Evolutionary conservation across 2,797 vertebrate genomes (phyloP).

Genomic region (Paedocypris micromegethes): DNA sequence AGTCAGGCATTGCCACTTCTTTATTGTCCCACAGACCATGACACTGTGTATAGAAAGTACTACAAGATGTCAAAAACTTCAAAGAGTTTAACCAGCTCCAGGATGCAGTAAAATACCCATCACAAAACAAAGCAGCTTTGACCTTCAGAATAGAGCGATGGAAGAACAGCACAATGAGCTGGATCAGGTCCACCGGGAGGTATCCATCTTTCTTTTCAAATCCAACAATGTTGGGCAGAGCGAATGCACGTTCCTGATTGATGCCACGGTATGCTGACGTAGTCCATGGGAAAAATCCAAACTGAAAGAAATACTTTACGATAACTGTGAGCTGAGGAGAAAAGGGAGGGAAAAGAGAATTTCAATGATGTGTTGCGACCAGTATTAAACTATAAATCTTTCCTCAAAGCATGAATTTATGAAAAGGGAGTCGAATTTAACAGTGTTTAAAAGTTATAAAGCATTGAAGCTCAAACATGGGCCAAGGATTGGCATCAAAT

Average conservation of each 20-base stretch:
- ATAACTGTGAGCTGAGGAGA: constrained; percentile 67
- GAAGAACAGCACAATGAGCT: constrained; percentile 71
- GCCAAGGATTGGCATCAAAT: too few species aligned
- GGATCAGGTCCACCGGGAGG: constrained; percentile 67
- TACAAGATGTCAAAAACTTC: too few species aligned
- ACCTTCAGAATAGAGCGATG: constrained; percentile 71
- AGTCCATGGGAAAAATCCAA: constrained; percentile 78
- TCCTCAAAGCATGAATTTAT: too few species aligned
- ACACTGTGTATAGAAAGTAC: constrained; percentile 53
- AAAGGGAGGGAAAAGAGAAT: neutral
- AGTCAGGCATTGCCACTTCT: constrained; percentile 68
- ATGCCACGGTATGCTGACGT: constrained; percentile 68
- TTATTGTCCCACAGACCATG: constrained; percentile 79
- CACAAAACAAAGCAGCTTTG: neutral
- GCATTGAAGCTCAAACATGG: too few species aligned
- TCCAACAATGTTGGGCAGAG: constrained; percentile 69
- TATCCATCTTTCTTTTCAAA: constrained; percentile 70
- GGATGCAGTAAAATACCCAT: too few species aligned
- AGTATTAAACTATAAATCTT: neutral
- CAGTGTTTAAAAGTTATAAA: too few species aligned
- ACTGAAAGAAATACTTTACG: constrained; percentile 78
- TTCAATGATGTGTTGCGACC: neutral
- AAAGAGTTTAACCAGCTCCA: too few species aligned
- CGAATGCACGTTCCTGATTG: constrained; percentile 67
- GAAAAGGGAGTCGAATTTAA: too few species aligned